Evolutionary conservation across 2,888 invertebrate species (phyloP).

Genomic region (Parascotia fuliginaria): DNA sequence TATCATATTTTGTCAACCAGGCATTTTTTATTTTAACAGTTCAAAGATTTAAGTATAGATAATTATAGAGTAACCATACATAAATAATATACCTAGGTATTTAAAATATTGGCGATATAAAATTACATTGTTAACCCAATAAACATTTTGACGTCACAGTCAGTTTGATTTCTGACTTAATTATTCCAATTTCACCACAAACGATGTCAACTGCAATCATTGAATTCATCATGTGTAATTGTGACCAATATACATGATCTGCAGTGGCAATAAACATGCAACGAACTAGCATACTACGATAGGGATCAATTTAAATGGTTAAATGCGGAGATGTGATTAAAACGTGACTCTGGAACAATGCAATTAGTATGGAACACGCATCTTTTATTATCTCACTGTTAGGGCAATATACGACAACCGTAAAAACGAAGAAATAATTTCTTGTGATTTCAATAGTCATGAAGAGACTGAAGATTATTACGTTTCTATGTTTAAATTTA

Average conservation of each 20-base stretch:
- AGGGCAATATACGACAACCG: slow-evolving; percentile 6
- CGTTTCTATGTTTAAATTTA: too few relatives aligned
- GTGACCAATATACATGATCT: slow-evolving; percentile 34
- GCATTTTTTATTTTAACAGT: too few relatives aligned
- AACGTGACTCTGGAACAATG: slow-evolving; percentile 40
- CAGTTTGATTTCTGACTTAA: slow-evolving; percentile 52
- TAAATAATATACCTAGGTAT: too few relatives aligned
- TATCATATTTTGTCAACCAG: too few relatives aligned
- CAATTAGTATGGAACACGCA: slow-evolving; percentile 29
- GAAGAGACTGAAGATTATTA: too few relatives aligned
- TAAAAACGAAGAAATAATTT: slow-evolving; percentile 5
- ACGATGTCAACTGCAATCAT: slow-evolving; percentile 60
- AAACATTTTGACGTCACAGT: slow-evolving; percentile 43
- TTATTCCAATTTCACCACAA: slow-evolving; percentile 53
- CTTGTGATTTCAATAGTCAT: not conserved
- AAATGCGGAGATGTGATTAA: slow-evolving; percentile 39
- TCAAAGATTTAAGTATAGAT: too few relatives aligned
- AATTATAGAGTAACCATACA: too few relatives aligned
- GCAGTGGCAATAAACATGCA: slow-evolving; percentile 7
- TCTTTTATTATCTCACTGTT: slow-evolving; percentile 21
- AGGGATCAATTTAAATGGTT: slow-evolving; percentile 28
- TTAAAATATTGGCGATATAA: not conserved
- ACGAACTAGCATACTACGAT: slow-evolving; percentile 3
- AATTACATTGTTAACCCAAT: slow-evolving; percentile 36
- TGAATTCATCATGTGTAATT: slow-evolving; percentile 50